phyloP scores from a whole-genome alignment of 2,113 vertebrate genomes.

The Cyprinodon brontotheroides region DNA sequence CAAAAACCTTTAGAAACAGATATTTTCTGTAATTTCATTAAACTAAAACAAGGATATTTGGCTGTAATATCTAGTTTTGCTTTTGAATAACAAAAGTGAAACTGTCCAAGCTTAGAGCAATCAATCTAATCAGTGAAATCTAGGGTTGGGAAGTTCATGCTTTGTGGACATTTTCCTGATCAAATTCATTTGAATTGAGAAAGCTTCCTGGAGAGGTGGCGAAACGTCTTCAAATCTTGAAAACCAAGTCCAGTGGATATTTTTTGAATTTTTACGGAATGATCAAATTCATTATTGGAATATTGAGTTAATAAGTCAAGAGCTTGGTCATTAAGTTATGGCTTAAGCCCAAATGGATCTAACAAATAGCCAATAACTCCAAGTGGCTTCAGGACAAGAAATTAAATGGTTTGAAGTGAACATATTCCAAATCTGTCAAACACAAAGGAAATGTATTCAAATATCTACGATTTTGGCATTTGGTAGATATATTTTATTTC shows the following conservation, averaged over 20 bases:
- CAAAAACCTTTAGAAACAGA: neutral
- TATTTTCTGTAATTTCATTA: neutral
- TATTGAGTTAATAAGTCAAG: no score
- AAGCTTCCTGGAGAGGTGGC: no score
- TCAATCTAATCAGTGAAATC: neutral
- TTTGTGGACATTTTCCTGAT: neutral
- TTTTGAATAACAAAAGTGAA: neutral
- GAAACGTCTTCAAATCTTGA: no score
- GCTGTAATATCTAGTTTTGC: neutral
- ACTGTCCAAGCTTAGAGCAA: neutral
- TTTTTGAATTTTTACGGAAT: neutral
- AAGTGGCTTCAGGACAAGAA: no score
- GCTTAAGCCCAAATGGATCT: no score
- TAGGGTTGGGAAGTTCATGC: neutral
- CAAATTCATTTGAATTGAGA: neutral
- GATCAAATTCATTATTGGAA: neutral
- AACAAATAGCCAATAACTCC: no score
- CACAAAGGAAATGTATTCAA: no score
- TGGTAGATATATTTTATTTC: neutral
- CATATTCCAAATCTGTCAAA: no score
- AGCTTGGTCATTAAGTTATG: no score
- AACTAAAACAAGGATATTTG: neutral
- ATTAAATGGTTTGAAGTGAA: no score
- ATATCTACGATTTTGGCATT: neutral
- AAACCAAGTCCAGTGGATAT: no score